phyloP scores from a whole-genome alignment of 2,113 vertebrate species.

The Podocnemis expansa region DNA sequence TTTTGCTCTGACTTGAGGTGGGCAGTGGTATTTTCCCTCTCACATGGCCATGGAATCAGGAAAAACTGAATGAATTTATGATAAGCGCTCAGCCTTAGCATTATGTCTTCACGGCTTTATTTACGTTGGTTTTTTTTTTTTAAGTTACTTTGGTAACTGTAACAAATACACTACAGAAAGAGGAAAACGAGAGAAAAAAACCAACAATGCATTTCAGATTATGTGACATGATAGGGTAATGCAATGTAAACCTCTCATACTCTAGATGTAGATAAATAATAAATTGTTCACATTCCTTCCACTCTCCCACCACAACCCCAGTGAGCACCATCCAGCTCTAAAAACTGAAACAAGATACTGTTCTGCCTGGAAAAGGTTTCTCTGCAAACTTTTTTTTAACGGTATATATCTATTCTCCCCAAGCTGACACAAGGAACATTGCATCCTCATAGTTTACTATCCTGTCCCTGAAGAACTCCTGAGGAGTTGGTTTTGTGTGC shows the following conservation, averaged over 20 bases:
- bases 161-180: neutral
- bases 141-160: neutral
- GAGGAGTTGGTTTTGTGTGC: no score
- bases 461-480: neutral
- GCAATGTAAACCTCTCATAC: neutral
- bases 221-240: neutral
- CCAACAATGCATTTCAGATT: neutral
- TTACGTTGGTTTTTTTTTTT: accelerated
- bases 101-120: neutral
- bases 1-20: neutral
- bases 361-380: neutral
- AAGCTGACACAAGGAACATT: neutral
- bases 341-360: neutral
- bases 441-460: neutral
- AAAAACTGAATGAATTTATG: neutral
- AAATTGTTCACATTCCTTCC: neutral
- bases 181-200: neutral
- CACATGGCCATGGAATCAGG: neutral
- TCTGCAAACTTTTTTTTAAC: neutral
- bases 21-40: neutral
- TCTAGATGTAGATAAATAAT: neutral
- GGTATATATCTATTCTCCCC: neutral
- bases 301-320: neutral
- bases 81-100: neutral
- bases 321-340: neutral